Base-by-base conservation (phyloP, 2,888 invertebrate species). In the Lasioglossum zephyrum region DNA sequence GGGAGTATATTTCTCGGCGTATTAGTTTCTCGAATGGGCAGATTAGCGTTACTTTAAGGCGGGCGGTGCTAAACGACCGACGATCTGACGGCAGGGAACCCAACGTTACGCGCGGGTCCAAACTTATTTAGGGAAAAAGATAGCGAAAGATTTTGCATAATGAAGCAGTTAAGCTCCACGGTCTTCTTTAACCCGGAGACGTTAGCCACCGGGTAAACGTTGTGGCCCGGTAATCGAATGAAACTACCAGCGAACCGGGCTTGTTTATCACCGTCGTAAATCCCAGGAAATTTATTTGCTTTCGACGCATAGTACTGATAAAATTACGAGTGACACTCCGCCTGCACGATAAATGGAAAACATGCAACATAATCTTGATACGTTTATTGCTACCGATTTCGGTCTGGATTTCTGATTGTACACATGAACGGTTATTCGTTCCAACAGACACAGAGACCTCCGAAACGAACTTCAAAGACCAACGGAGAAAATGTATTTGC, bases 61-160 rank as follows among this genome's bases (percentile, higher is more conserved):
- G 22, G 81, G 69, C 75, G 47, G 47, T 79, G 77, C 5, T 82
- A 81, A 88, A 84, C 87, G 78, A 75, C 82, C 73, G 57, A 75
- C 79, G 74, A 73, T 66, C 73, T n/a, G 26, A 11, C 57, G 83
- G 84, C 66, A 73, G 79, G 79, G 79, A 82, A 47, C 76, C 77
- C 70, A 22, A 73, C 77, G 78, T 82, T 88, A 86, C 69, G 66
- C 79, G 60, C 75, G 36, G 70, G 22, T 47, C 47, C 57, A 79
- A 84, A 89, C 82, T 90, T 86, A 79, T 87, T 89, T 81, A 63
- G 82, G 81, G 79, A 53, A 77, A 60, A 84, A 90, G 89, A 89
- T 91, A 90, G 86, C 85, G 85, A 88, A 90, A 89, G 90, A 84
- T 88, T 92, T 92, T 91, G 90, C 91, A 92, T 92, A 91, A 92